Evolutionary conservation across 2,797 vertebrate genomes (phyloP), one percentile per base, ranked within the genome.

Genomic region (Notolabrus celidotus): DNA sequence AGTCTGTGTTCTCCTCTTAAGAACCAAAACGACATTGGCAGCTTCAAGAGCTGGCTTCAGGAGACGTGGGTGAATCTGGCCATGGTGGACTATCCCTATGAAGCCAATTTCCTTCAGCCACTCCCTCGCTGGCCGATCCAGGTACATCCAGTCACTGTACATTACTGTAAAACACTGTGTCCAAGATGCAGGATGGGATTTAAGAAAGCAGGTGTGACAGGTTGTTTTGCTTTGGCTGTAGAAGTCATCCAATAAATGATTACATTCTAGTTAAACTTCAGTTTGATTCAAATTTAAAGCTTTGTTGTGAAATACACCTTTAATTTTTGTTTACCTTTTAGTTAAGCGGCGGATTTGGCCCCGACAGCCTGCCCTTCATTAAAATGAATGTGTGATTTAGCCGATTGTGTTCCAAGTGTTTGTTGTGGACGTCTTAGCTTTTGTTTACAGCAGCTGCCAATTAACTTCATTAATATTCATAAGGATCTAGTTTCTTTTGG

Each of bases 1-100:
- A 92, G 68, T 39, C 89, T 99, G 27, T 99, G 97, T 62, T 56
- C 36, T 10, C 92, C 96, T 0, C 91, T 99, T 16, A 96, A 92
- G 88, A 90, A 12, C 60, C 42, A 11, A 58, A 79, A 71, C 0
- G 95, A 96, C 15, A 82, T 83, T 14, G 15, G 14, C 1, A 1
- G 0, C 25, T 94, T 99, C 79, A 99, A 98, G 92, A 90, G 31
- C 10, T 99, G 97, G 97, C 93, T 99, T 10, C 94, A 94, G 77
- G 97, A 97, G 85, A 98, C 96, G 0, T 99, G 98, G 97, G 89
- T 97, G 52, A 97, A 97, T 34, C 89, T 99, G 92, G 97, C 98
- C 4, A 98, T 99, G 97, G 96, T 97, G 72, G 92, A 99, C 85
- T 99, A 99, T 67, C 98, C 98, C 1, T 99, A 99, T 4, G 87